Conservation (phyloP, 2,113 vertebrate genomes). For the Tragelaphus imberbis region DNA sequence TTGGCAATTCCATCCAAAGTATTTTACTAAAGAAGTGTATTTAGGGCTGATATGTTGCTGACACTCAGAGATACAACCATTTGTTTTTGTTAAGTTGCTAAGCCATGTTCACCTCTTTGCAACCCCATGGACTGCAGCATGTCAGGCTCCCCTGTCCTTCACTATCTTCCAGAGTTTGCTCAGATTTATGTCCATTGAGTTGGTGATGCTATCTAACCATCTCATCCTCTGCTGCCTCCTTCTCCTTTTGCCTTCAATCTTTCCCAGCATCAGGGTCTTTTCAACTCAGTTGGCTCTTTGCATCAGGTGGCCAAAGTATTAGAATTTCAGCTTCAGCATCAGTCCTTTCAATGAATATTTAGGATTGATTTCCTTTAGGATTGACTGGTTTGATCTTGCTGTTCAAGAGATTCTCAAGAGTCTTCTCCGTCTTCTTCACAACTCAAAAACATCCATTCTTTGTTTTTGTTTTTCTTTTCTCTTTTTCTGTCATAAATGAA, state of each 20-base stretch:
- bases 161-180: neutral
- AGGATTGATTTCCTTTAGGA: neutral
- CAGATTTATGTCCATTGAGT: neutral
- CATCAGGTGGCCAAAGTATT: neutral
- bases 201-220: neutral
- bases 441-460: neutral
- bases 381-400: neutral
- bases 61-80: neutral
- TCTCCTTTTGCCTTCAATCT: neutral
- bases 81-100: neutral
- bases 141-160: neutral
- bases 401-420: neutral
- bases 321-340: neutral
- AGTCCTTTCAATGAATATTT: neutral
- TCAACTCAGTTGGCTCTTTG: neutral
- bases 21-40: neutral
- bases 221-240: neutral
- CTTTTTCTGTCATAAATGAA: neutral
- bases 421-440: neutral
- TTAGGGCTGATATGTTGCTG: neutral
- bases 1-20: neutral
- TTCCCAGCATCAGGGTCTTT: neutral
- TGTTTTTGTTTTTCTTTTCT: neutral
- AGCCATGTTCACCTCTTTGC: neutral
- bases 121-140: neutral